Evolutionary conservation across 2,888 invertebrate genomes (phyloP), one percentile per base, ranked within the genome.

Genomic region (Apamea crenata): DNA sequence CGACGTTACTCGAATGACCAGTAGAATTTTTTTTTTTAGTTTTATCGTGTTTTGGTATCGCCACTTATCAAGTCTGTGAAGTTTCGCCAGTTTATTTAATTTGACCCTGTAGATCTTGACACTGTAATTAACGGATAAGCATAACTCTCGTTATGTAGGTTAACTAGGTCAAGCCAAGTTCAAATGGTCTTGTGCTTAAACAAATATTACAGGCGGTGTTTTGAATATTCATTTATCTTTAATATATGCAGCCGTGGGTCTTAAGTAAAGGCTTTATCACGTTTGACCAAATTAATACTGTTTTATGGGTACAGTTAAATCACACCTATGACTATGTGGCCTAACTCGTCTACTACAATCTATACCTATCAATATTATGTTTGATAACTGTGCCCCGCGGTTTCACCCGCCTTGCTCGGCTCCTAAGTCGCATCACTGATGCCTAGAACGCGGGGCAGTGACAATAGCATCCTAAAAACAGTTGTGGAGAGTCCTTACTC

Each of bases 211-310:
- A 65, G 66, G 65, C 76, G 25, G 8, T 65, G 79, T 74, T 69
- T 65, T 86, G 79, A 85, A 85, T 82, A 82, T 82, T 85, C 82
- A 81, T 77, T 29, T 12, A n/a, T 67, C 12, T 16, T 59, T 76
- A 81, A 76, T 75, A 44, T 74, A 74, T 74, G 40, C 75, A 63
- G 75, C 16, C 66, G 14, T 67, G 44, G 53, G 25, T 36, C 53
- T 16, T 12, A 29, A 36, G 76, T 84, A 76, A 73, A 79, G 83
- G 65, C 32, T 63, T 63, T 50, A 50, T 61, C 75, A 83, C 78
- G 74, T 68, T 82, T 71, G 73, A 65, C 36, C 63, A 73, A n/a
- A 53, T 72, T 68, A 40, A 32, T 53, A 63, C 36, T 36, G 40
- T 78, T 47, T 67, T 59, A 32, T 71, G 50, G 25, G 25, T 76